A percentile compares a stretch with the other conserved stretches of the same genome.
These are phyloP conservation scores for Meriones psammophilus DNA, from an alignment of 2,797 vertebrate genomes.

Conservation along the genomic window DNA sequence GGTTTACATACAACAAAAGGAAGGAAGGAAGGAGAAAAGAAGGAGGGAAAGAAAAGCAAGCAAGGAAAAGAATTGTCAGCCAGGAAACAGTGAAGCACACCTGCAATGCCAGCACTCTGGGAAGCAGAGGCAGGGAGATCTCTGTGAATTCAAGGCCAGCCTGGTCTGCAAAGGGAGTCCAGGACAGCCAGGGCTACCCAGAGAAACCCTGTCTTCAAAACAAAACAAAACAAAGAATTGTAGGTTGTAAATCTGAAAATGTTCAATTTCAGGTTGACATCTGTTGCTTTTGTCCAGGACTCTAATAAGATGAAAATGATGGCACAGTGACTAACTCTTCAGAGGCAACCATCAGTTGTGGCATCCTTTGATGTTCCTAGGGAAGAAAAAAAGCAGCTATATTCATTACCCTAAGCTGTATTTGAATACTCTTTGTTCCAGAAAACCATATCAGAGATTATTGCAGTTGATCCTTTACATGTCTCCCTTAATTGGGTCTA, in stretches of 20 bases:
- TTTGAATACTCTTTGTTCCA: constrained; percentile 22
- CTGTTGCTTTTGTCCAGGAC: background rate
- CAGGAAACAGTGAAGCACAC: too few relatives aligned
- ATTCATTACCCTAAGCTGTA: constrained; percentile 5
- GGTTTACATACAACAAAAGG: background rate
- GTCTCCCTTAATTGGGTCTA: constrained; percentile 13
- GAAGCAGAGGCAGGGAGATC: too few relatives aligned
- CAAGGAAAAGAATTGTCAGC: too few relatives aligned
- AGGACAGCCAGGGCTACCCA: too few relatives aligned
- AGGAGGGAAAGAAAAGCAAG: background rate
- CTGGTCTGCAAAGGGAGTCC: too few relatives aligned
- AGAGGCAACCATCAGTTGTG: background rate
- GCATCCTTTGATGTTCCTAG: background rate
- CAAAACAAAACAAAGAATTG: background rate
- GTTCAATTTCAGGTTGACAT: constrained; percentile 30
- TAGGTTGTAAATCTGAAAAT: background rate
- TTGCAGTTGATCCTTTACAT: constrained; percentile 20
- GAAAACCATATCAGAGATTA: constrained; percentile 43
- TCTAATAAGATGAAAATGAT: constrained; percentile 21
- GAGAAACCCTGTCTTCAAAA: too few relatives aligned
- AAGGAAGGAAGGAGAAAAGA: background rate
- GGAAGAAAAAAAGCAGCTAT: background rate
- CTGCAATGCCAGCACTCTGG: too few relatives aligned
- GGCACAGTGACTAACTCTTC: background rate
- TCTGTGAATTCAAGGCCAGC: too few relatives aligned